Evolutionary conservation across 2,113 vertebrate genomes (phyloP).

Genomic region (Cynopterus brachyotis): DNA sequence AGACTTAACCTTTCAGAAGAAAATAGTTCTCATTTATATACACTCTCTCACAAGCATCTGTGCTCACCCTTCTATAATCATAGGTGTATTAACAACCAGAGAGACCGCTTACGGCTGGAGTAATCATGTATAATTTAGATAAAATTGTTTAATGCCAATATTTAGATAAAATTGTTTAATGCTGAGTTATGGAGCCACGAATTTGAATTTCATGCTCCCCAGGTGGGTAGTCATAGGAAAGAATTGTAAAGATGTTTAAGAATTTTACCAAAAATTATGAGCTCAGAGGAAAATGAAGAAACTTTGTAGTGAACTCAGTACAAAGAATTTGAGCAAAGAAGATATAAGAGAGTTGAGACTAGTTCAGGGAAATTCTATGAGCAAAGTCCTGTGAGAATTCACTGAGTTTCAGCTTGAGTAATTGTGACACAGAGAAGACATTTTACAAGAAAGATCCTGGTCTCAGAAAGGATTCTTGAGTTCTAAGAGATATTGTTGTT

Average conservation of each 20-base stretch:
- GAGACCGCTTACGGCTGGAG: not conserved
- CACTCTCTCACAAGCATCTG: not conserved
- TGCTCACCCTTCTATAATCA: not conserved
- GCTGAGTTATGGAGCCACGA: not conserved
- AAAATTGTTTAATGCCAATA: not conserved
- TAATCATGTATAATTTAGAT: slow-evolving; percentile 3
- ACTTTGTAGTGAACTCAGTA: not conserved
- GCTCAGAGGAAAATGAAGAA: not conserved
- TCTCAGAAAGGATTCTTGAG: not conserved
- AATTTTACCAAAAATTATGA: not conserved
- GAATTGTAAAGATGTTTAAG: not conserved
- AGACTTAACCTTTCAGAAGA: not conserved
- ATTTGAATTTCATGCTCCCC: not conserved
- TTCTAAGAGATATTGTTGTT: not conserved
- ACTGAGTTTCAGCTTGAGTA: not conserved
- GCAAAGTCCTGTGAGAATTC: not conserved
- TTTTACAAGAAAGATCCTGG: not conserved
- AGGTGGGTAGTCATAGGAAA: not conserved
- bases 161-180: slow-evolving; percentile 7
- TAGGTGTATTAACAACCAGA: not conserved
- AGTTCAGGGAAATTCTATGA: not conserved
- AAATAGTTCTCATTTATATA: not conserved
- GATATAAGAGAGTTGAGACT: not conserved
- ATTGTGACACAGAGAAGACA: not conserved
- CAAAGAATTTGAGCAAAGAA: not conserved